phyloP scores from a whole-genome alignment of 2,113 vertebrate genomes.

The human region DNA sequence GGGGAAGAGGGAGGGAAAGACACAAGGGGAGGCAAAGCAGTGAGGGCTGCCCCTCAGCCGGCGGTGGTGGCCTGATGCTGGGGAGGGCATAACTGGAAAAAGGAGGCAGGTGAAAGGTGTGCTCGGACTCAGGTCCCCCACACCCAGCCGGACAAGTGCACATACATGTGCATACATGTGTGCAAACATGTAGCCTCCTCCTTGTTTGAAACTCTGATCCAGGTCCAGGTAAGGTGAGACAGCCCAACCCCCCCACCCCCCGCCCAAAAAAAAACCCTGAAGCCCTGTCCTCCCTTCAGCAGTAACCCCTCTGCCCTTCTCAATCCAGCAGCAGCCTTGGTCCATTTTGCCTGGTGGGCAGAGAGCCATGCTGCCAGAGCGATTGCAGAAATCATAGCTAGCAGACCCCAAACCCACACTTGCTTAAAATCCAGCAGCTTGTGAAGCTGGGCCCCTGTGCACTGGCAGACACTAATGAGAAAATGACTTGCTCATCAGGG shows the following conservation, averaged over 20 bases:
- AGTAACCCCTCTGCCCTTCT: constrained; percentile 3
- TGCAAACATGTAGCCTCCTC: neutral
- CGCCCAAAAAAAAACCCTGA: neutral
- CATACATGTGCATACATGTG: neutral
- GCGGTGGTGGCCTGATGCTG: neutral
- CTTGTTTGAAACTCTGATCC: neutral
- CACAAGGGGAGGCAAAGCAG: neutral
- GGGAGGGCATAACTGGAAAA: constrained; percentile 30
- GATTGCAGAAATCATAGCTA: neutral
- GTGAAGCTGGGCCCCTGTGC: neutral
- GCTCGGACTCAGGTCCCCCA: neutral
- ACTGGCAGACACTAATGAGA: neutral
- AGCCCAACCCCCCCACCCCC: neutral
- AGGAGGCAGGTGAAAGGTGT: constrained; percentile 41
- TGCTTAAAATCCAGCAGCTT: constrained; percentile 25
- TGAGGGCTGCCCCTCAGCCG: neutral
- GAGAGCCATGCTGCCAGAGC: neutral
- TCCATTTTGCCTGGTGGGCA: neutral
- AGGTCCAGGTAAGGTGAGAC: neutral
- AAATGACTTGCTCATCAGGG: neutral
- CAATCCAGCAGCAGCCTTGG: neutral
- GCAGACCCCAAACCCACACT: neutral
- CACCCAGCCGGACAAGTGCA: neutral
- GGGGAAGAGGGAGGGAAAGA: neutral
- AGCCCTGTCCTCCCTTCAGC: neutral